Conservation (phyloP, 2,113 vertebrate genomes). For the Ptyas mucosa region DNA sequence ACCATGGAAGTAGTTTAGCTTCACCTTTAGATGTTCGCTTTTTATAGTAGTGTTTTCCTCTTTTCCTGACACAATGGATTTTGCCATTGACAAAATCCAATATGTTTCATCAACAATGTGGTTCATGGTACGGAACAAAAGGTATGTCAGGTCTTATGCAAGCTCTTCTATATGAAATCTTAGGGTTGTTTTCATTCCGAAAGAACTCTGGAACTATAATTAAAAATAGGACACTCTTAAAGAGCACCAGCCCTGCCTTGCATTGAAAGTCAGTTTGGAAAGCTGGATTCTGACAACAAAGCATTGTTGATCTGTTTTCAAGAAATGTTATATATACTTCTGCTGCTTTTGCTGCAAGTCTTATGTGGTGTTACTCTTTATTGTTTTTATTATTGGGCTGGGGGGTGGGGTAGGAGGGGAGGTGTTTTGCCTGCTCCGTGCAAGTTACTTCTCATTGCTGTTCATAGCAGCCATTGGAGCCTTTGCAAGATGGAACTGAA, state of each 20-base stretch:
- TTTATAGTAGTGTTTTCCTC: not conserved
- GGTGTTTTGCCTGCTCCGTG: not conserved
- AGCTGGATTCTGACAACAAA: not conserved
- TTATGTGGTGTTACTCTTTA: not conserved
- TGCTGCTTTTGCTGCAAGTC: not conserved
- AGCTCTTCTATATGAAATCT: not conserved
- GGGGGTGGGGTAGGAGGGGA: not conserved
- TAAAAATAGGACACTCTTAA: not conserved
- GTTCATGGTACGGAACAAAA: not conserved
- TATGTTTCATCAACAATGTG: not conserved
- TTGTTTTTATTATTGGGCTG: not conserved
- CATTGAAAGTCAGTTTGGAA: not conserved
- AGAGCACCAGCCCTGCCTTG: not conserved
- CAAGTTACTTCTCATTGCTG: not conserved
- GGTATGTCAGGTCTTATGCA: not conserved
- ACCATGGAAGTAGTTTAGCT: not conserved
- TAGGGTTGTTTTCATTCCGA: accelerated
- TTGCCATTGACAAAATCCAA: not conserved
- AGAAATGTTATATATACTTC: not conserved
- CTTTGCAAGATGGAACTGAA: not conserved
- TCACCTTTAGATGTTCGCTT: not conserved
- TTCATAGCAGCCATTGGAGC: not conserved
- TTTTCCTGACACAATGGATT: not conserved
- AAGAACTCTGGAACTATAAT: not conserved
- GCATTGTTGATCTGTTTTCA: not conserved